Evolutionary conservation across 92 coral and sea anemone species (phyloP), one percentile per base, ranked within the genome.

Genomic region (Micromussa lordhowensis): DNA sequence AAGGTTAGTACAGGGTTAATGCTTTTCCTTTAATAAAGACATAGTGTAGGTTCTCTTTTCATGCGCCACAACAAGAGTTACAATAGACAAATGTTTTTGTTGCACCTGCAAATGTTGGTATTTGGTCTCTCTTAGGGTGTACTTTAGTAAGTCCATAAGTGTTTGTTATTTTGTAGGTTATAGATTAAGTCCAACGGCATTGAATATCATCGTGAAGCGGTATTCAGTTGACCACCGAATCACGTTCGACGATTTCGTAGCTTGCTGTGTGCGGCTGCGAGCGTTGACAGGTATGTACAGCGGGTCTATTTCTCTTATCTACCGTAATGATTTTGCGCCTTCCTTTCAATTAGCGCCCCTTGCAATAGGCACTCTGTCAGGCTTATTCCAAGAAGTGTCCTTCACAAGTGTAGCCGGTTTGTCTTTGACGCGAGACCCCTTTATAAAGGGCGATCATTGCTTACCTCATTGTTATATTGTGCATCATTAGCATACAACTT

Each of bases 181-280:
- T 76, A 77, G 92, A 24, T 91, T 97, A 74, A 94, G 97, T 28
- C 98, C 98, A 11, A 91, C 88, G 51, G 97, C 97, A 28, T 13
- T 97, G 31, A 92, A 87, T 71, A 76, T 87, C 71, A 91, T 97
- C 51, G 92, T 96, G 78, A 97, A 96, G 85, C 93, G 98, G 0
- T 97, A 97, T 87, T 77, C 99, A 9, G 84, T 90, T 54, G 86
- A 97, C 77, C 30, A 63, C 48, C 94, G 98, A 53, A 87, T 97
- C 66, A 48, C 61, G 24, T 97, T 95, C 87, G 99, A 97, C 83
- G 99, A 97, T 77, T 97, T 97, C 88, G 99, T 97, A 22, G 96
- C 98, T 40, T 93, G 95, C 73, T 93, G 96, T 66, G 96, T 97
- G 31, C 94, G 99, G 24, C 91, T 97, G 53, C 89, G 96, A 70